phyloP scores from a whole-genome alignment of 2,113 vertebrate species.

The Vombatus ursinus region DNA sequence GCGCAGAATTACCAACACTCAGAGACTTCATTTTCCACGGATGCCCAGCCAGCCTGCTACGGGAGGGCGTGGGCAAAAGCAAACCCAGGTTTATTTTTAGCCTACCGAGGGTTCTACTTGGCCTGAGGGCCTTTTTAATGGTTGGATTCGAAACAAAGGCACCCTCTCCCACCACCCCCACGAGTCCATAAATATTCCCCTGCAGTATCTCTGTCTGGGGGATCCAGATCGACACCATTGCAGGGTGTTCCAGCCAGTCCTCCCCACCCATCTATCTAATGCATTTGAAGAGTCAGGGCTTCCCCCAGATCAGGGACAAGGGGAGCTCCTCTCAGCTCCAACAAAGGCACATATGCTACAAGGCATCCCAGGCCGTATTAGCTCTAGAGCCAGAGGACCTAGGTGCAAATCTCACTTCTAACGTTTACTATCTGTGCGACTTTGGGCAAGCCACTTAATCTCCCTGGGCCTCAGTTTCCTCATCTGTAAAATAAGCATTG shows the following conservation, averaged over 20 bases:
- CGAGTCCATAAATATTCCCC: not conserved
- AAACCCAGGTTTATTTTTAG: conserved; percentile 55
- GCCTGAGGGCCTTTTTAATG: not conserved
- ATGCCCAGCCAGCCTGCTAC: not conserved
- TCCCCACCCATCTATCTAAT: not conserved
- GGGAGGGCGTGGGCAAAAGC: not conserved
- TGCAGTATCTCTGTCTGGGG: not conserved
- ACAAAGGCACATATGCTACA: not conserved
- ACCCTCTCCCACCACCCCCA: not conserved
- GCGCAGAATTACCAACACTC: not conserved
- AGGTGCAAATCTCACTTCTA: not conserved
- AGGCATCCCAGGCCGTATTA: too few species aligned
- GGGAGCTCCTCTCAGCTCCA: not conserved
- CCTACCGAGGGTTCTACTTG: conserved; percentile 39
- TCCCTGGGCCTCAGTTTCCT: not conserved
- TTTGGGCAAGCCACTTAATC: not conserved
- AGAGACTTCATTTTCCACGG: conserved; percentile 12
- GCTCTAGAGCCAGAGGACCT: not conserved
- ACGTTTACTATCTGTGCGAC: not conserved
- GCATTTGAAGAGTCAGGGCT: not conserved
- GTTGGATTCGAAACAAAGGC: not conserved
- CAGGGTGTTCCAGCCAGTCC: not conserved
- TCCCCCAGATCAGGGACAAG: not conserved
- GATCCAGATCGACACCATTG: not conserved
- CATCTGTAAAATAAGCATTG: not conserved